These are phyloP conservation scores for Periphyllus acericola DNA, from an alignment of 2,888 invertebrate genomes.

Conservation along the genomic window DNA sequence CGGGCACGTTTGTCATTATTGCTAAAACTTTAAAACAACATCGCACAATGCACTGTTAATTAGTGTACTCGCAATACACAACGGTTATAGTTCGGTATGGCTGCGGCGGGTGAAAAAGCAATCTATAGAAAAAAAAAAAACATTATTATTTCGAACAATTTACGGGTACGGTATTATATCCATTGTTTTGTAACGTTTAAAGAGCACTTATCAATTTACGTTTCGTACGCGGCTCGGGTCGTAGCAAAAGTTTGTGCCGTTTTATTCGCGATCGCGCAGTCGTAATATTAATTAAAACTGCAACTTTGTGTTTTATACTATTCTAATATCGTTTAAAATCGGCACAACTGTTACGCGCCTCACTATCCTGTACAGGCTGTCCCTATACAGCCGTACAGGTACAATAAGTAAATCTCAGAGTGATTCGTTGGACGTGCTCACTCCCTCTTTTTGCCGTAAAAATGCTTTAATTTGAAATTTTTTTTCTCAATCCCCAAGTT, in stretches of 20 bases:
- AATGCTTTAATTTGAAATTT: too few relatives aligned
- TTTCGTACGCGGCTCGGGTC: neutral
- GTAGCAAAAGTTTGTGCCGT: neutral
- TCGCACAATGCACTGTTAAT: constrained; percentile 9
- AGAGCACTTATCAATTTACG: neutral
- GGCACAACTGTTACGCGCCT: too few relatives aligned
- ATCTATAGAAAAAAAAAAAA: neutral
- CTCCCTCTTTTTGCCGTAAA: too few relatives aligned
- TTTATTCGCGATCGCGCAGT: neutral
- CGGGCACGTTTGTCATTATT: neutral
- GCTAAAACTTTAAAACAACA: constrained; percentile 9
- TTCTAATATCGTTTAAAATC: neutral
- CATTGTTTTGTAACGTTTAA: neutral
- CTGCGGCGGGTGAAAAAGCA: neutral
- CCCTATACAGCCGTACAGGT: too few relatives aligned
- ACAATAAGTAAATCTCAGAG: too few relatives aligned
- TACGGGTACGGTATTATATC: neutral
- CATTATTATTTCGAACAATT: neutral
- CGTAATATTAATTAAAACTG: neutral
- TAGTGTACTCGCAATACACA: neutral
- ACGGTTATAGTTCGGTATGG: neutral
- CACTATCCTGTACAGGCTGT: too few relatives aligned
- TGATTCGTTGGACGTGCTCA: too few relatives aligned
- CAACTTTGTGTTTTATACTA: neutral
- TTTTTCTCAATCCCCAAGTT: too few relatives aligned